Conservation (phyloP, 2,797 vertebrate species). For the Orientallactaga sibirica region DNA sequence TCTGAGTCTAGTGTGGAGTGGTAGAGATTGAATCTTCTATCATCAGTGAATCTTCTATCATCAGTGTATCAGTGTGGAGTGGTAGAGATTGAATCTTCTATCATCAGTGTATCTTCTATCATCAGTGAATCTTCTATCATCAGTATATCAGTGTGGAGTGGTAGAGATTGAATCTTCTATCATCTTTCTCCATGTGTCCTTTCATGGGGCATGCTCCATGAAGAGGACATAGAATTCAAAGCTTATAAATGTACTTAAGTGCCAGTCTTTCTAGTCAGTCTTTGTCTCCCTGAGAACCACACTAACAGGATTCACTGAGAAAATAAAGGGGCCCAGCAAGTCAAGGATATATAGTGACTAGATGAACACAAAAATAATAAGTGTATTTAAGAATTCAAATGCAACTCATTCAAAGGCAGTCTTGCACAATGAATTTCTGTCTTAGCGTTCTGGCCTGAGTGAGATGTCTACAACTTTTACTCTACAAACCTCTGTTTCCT, state of each 20-base stretch:
- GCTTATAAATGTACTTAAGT: not conserved
- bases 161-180: too few species aligned
- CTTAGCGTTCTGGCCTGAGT: not conserved
- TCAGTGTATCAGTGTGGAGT: not conserved
- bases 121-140: not conserved
- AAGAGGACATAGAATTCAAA: not conserved
- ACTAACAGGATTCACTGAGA: not conserved
- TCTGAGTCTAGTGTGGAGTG: not conserved
- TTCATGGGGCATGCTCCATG: not conserved
- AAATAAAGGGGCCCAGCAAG: not conserved
- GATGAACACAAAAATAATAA: not conserved
- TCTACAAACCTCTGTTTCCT: not conserved
- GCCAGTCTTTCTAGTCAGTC: not conserved
- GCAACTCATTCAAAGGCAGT: not conserved
- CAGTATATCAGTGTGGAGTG: too few species aligned
- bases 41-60: too few species aligned
- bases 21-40: not conserved
- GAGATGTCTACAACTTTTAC: not conserved
- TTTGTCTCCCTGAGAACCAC: not conserved
- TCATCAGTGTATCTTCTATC: not conserved
- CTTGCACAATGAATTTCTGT: not conserved
- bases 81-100: not conserved
- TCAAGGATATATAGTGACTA: not conserved
- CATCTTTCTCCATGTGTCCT: not conserved
- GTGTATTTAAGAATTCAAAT: constrained; percentile 9